Base-by-base conservation (phyloP, 1,140 invertebrate species). In the Melitaea cinxia region DNA sequence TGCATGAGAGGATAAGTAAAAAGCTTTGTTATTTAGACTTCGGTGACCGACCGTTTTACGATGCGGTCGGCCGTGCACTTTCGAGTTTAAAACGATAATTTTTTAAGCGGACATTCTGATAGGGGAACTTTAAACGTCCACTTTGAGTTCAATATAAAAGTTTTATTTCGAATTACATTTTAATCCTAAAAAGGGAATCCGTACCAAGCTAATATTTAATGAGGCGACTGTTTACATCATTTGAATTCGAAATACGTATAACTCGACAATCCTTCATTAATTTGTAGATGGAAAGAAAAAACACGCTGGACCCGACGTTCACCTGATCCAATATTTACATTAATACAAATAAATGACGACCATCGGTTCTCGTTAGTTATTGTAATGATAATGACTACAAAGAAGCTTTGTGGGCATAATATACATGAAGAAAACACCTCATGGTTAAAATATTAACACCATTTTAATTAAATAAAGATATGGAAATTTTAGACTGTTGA, bases 241-340 rank as follows among this genome's bases (percentile, higher is more conserved):
- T 65, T 58, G 45, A 57, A 65, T 65, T 57, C 49, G 24, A 65
- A 65, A 65, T 42, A 57, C 47, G 24, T 47, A 59, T 62, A 73
- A 64, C 73, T 56, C 72, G 78, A 88, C 85, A 89, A 85, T 86
- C 76, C 73, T 78, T 83, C 82, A 86, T 85, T 88, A 88, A 84
- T 78, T 84, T 79, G 81, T 85, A 80, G 80, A 70, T 82, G 42
- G 49, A 50, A 33, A n/a, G n/a, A n/a, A 75, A 83, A 78, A 72
- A 66, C 53, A 75, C 71, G 72, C 83, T 84, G 87, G 87, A 89
- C 87, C 54, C 75, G 56, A 68, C 68, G 47, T 68, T 77, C 88
- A 90, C 88, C 85, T 90, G 88, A 70, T 71, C 68, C 72, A 90
- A 90, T 90, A 88, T 90, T 90, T 84, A 80, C 80, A 88, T 83